Percentiles rank a stretch among this genome's conserved stretches.
These are phyloP conservation scores for Chaetops frenatus DNA, from an alignment of 2,113 vertebrate species.

Conservation along the genomic window DNA sequence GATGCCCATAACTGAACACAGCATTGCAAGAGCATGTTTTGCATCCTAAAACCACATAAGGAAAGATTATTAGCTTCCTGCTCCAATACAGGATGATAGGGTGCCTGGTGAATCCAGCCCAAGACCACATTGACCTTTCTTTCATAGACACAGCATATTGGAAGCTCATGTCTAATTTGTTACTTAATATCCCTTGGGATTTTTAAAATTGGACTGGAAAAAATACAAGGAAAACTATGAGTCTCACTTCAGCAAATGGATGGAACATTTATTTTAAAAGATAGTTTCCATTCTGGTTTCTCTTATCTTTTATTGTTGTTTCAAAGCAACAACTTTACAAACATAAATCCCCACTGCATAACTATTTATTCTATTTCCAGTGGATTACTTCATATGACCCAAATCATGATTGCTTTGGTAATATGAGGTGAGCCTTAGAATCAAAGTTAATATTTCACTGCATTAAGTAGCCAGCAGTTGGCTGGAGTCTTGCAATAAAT, in stretches of 20 bases:
- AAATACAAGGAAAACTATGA: neutral
- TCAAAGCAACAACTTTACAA: neutral
- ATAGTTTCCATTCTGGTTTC: neutral
- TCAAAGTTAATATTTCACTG: neutral
- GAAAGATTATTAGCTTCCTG: constrained; percentile 44
- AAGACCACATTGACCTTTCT: constrained; percentile 30
- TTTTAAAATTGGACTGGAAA: constrained; percentile 13
- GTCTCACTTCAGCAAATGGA: neutral
- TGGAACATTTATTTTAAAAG: neutral
- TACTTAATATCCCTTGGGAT: neutral
- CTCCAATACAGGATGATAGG: neutral
- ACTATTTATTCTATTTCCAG: neutral
- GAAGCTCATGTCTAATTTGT: constrained; percentile 37
- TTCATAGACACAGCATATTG: neutral
- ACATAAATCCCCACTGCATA: neutral
- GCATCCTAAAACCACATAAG: constrained; percentile 42
- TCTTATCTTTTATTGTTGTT: neutral
- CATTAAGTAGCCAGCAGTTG: neutral
- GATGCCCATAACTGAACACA: constrained; percentile 30
- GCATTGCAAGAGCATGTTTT: constrained; percentile 14
- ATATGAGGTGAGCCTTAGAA: neutral
- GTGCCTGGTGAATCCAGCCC: constrained; percentile 11
- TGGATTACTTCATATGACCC: neutral
- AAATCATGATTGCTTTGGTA: neutral
- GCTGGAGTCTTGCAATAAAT: neutral